Evolutionary conservation across 2,797 vertebrate genomes (phyloP).

Genomic region (Falco berigora): DNA sequence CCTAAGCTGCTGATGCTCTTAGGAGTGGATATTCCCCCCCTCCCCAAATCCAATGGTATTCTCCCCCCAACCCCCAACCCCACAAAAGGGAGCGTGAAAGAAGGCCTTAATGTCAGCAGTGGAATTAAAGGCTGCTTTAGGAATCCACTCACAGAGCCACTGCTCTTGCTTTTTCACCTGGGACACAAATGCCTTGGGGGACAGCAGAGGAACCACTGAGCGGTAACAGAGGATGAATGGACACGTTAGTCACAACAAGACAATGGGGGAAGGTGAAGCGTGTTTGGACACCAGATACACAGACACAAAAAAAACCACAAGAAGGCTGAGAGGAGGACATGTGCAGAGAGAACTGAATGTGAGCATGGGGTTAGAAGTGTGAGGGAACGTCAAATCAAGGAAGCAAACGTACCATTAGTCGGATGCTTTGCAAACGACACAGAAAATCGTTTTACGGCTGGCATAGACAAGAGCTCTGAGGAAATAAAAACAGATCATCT

Average conservation of each 20-base stretch:
- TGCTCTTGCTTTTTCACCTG: not conserved
- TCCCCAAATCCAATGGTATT: fast-evolving
- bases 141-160: not conserved
- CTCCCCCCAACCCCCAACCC: not conserved
- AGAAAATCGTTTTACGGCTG: conserved; percentile 99
- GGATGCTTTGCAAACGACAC: conserved; percentile 99
- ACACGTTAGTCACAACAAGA: conserved; percentile 13
- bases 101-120: not conserved
- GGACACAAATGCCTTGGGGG: not conserved
- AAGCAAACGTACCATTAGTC: conserved; percentile 99
- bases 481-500: conserved; percentile 92
- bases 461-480: conserved; percentile 99
- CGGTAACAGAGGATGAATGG: not conserved
- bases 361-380: conserved; percentile 74
- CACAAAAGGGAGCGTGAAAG: fast-evolving
- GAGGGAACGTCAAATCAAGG: conserved; percentile 85
- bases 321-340: conserved; percentile 33
- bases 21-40: not conserved
- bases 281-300: conserved; percentile 13
- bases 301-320: conserved; percentile 1
- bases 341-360: conserved; percentile 73
- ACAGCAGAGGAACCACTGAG: conserved; percentile 6
- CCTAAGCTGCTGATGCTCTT: not conserved
- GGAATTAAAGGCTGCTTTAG: not conserved
- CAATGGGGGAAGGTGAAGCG: not conserved